Base-by-base conservation (phyloP, 64 coral and sea anemone species). In the Montipora foliosa region DNA sequence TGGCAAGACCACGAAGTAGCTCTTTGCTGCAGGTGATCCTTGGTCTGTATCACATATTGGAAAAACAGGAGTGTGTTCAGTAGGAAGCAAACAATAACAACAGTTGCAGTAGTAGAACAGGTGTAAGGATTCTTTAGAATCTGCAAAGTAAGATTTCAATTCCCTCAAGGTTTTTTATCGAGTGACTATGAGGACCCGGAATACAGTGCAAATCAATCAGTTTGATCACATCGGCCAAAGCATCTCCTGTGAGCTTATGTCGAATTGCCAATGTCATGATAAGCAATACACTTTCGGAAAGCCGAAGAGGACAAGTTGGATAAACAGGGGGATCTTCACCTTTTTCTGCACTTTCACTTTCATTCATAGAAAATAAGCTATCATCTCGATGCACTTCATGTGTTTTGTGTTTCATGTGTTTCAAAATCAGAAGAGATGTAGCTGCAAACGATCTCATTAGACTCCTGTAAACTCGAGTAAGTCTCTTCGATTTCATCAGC, bases 141-240 rank as follows among this genome's bases (percentile, higher is more conserved):
- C 12, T 6, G 25, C 44, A 76, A 76, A 76, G 74, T 76, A 76
- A 44, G 29, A 13, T 25, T 76, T 76, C 29, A 76, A 37, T 47
- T 76, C 74, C 10, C 74, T 76, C 29, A 76, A 47, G 25, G 74
- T 25, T 46, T 44, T 76, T 76, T 12, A 76, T 25, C 10, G 29
- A 76, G 10, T 45, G 10, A 8, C 44, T 76, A 13, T 46, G 5
- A 46, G 74, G 24, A 8, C 74, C 74, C 10, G 25, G 74, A 11
- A 76, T 14, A 47, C 74, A 76, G 74, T 76, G 74, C 74, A 76
- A 76, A 76, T 76, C 44, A 37, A 76, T 47, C 2, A 76, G 44
- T 13, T 44, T 46, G 25, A 76, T 76, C 10, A 76, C 74, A 47
- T 76, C 74, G 9, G 29, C 25, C 25, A 76, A 47, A 49, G 29